Percentiles rank a stretch among this genome's conserved stretches.
Evolutionary conservation across 2,113 vertebrate species (phyloP).

Genomic region (Mirza zaza): DNA sequence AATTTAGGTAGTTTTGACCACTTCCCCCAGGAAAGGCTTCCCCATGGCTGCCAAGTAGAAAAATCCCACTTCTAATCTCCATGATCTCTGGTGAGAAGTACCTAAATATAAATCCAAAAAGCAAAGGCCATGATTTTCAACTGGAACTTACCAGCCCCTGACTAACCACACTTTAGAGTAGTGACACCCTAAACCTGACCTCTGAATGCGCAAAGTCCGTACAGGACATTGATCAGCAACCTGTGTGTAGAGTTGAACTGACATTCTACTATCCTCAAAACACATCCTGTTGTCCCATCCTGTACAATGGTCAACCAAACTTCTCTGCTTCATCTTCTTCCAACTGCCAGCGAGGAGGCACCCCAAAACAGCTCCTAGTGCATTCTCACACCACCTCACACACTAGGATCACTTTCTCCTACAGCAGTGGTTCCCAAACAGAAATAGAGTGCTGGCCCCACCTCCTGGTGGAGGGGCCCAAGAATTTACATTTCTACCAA

Average conservation of each 20-base stretch:
- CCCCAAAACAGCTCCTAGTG: neutral
- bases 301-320: neutral
- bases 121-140: neutral
- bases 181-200: neutral
- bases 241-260: neutral
- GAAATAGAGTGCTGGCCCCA: neutral
- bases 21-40: neutral
- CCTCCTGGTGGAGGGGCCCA: neutral
- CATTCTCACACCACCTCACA: neutral
- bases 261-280: rapidly evolving
- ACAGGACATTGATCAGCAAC: neutral
- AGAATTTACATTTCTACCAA: neutral
- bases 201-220: neutral
- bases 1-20: neutral
- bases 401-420: neutral
- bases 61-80: neutral
- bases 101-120: neutral
- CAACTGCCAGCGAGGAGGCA: rapidly evolving
- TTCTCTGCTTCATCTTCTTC: neutral
- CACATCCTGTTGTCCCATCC: neutral
- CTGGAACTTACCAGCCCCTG: neutral
- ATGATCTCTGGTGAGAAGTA: neutral
- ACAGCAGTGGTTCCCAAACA: neutral
- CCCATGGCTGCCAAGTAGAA: neutral
- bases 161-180: neutral